These are phyloP conservation scores for Melanocharis versteri DNA, from an alignment of 2,113 vertebrate species.

Conservation along the genomic window DNA sequence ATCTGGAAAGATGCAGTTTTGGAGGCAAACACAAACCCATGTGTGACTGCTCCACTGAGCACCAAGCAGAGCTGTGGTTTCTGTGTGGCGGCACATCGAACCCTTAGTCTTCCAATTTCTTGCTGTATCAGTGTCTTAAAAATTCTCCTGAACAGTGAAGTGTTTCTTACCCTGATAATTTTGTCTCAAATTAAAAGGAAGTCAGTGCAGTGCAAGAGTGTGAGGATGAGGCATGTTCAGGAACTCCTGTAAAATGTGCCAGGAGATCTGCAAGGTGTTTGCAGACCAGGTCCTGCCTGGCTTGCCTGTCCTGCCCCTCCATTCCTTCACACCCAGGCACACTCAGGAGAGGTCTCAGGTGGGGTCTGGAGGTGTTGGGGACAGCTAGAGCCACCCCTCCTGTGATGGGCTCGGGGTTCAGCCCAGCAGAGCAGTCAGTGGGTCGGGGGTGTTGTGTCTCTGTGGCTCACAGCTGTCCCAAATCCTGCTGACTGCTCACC, in stretches of 20 bases:
- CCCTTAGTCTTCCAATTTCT: neutral
- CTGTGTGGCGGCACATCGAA: neutral
- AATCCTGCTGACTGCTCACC: neutral
- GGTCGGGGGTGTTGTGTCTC: neutral
- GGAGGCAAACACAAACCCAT: neutral
- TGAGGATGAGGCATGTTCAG: neutral
- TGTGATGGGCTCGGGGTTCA: neutral
- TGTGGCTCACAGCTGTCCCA: neutral
- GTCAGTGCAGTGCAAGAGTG: neutral
- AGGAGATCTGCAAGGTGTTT: neutral
- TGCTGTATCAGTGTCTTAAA: neutral
- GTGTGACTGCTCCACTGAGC: neutral
- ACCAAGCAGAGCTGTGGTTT: neutral
- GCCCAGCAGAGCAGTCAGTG: neutral
- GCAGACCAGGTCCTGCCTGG: neutral
- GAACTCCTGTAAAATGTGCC: neutral
- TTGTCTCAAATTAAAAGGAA: neutral
- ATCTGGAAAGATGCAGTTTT: neutral
- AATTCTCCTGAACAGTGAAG: neutral
- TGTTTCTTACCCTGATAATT: neutral
- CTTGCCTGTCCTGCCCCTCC: neutral
- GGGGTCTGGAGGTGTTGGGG: neutral
- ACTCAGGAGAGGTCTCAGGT: neutral
- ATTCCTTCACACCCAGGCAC: neutral
- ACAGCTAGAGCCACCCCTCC: neutral